These are phyloP conservation scores for Myotis pilosus DNA, from an alignment of 2,797 vertebrate species.

Conservation along the genomic window DNA sequence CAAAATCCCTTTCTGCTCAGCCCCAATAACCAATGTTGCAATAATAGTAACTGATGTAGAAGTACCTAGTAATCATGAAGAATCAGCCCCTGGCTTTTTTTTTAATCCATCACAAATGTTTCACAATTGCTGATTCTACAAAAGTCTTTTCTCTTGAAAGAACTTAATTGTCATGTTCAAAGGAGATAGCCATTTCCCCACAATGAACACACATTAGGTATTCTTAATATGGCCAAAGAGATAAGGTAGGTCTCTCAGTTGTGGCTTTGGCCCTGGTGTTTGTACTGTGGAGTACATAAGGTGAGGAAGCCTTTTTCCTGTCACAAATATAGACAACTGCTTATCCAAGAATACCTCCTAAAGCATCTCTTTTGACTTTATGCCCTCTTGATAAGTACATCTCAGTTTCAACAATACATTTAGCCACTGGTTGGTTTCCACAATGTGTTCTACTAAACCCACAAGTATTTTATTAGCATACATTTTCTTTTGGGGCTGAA, in stretches of 20 bases:
- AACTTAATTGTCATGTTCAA: conserved; percentile 68
- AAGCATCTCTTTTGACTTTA: neutral
- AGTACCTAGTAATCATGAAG: conserved; percentile 62
- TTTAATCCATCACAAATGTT: neutral
- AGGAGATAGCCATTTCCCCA: conserved; percentile 62
- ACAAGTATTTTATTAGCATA: conserved; percentile 3
- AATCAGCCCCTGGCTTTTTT: conserved; percentile 54
- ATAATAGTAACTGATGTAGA: neutral
- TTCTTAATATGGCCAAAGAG: conserved; percentile 66
- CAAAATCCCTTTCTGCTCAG: neutral
- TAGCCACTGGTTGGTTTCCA: neutral
- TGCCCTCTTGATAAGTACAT: neutral
- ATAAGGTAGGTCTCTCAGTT: conserved; percentile 16
- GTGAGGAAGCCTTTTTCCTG: neutral
- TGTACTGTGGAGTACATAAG: neutral
- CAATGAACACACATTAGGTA: conserved; percentile 53
- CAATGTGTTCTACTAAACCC: neutral
- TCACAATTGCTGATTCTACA: conserved; percentile 23
- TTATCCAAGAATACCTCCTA: neutral
- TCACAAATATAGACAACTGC: neutral
- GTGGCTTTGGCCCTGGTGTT: neutral
- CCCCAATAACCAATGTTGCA: neutral
- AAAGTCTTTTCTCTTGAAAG: conserved; percentile 68
- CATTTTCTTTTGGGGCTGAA: conserved; percentile 18
- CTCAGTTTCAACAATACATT: neutral